Percentiles rank a stretch among this genome's conserved stretches.
phyloP scores from a whole-genome alignment of 2,113 vertebrate genomes.

The Rissa tridactyla region DNA sequence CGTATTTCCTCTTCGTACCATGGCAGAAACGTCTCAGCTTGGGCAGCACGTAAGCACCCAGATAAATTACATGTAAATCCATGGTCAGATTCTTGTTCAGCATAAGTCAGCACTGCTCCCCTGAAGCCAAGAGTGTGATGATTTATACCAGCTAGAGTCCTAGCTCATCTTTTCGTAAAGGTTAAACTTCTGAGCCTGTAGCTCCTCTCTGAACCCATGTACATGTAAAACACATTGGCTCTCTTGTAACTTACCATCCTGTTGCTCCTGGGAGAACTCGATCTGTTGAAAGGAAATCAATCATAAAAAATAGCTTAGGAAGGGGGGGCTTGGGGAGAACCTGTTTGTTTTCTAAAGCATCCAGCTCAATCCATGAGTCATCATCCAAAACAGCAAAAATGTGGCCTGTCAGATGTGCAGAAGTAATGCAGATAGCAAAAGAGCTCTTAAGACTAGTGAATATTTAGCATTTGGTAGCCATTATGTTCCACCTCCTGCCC shows the following conservation, averaged over 20 bases:
- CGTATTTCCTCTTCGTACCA: background rate
- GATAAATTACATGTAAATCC: background rate
- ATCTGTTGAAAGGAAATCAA: constrained; percentile 84
- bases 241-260: constrained; percentile 81
- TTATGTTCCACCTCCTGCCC: background rate
- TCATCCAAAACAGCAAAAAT: constrained; percentile 66
- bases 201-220: background rate
- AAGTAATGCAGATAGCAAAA: constrained; percentile 47
- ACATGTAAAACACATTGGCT: background rate
- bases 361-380: constrained; percentile 67
- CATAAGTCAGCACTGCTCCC: background rate
- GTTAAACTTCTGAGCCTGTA: background rate
- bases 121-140: background rate
- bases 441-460: constrained; percentile 29
- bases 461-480: background rate
- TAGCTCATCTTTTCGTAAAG: background rate
- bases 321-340: constrained; percentile 44
- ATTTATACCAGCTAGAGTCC: background rate
- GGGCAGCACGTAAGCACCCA: background rate
- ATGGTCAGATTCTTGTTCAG: background rate
- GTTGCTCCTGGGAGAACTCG: constrained; percentile 82
- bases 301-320: constrained; percentile 75
- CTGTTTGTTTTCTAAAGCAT: constrained; percentile 59
- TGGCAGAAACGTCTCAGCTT: background rate
- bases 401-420: constrained; percentile 52